These are phyloP conservation scores for Cataglyphis rosenhaueri DNA, from an alignment of 2,888 invertebrate genomes.

Conservation along the genomic window DNA sequence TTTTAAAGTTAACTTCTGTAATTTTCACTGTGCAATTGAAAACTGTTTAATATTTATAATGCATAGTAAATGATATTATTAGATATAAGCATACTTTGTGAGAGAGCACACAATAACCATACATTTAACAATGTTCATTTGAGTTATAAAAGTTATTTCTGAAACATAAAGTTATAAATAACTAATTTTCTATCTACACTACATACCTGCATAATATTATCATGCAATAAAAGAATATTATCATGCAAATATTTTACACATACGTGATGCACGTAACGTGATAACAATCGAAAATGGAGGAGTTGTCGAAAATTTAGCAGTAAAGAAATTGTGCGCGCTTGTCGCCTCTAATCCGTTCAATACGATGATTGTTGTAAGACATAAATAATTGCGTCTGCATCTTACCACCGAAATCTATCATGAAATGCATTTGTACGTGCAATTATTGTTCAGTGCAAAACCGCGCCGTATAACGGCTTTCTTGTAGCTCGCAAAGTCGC, in stretches of 20 bases:
- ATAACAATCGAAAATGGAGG: neutral
- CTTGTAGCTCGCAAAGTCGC: constrained; percentile 45
- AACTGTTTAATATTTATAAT: constrained; percentile 17
- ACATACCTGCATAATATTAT: neutral
- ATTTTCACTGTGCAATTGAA: constrained; percentile 1
- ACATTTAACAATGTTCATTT: neutral
- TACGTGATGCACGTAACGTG: neutral
- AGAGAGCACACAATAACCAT: neutral
- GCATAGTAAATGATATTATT: neutral
- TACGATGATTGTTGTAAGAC: constrained; percentile 16
- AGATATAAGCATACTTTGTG: neutral
- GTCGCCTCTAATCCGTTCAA: constrained; percentile 17
- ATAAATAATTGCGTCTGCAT: constrained; percentile 43
- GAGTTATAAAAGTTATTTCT: constrained; percentile 15
- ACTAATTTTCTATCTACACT: neutral
- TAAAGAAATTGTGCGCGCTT: neutral
- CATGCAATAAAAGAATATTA: neutral
- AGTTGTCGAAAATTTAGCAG: neutral
- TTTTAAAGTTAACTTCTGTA: neutral
- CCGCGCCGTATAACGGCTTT: constrained; percentile 22
- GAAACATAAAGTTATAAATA: neutral
- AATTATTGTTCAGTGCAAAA: constrained; percentile 47
- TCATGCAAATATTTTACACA: neutral
- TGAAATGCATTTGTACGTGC: constrained; percentile 29
- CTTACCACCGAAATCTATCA: constrained; percentile 47